These are phyloP conservation scores for Uria aalge DNA, from an alignment of 2,113 vertebrate genomes.

Conservation along the genomic window DNA sequence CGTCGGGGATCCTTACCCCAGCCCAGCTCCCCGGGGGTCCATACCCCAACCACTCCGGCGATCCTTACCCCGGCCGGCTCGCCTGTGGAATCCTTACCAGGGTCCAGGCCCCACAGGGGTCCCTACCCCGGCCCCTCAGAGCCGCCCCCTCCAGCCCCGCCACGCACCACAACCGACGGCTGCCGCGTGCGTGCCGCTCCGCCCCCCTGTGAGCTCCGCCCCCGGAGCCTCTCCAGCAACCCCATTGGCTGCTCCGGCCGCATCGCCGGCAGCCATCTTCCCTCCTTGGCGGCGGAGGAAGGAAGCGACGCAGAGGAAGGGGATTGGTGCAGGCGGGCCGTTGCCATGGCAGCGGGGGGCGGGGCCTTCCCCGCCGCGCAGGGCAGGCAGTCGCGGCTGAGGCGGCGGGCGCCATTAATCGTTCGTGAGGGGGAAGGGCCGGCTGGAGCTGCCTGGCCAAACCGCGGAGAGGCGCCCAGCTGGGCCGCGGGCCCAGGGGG, in stretches of 20 bases:
- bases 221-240: too few species aligned
- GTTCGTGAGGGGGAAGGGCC: rapidly evolving
- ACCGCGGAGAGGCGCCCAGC: neutral
- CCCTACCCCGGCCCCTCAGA: neutral
- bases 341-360: neutral
- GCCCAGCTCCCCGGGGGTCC: neutral
- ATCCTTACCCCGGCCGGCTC: too few species aligned
- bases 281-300: too few species aligned
- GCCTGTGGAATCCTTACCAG: neutral
- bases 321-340: neutral
- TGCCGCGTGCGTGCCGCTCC: neutral
- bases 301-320: neutral
- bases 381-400: rapidly evolving
- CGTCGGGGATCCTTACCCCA: too few species aligned
- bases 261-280: neutral
- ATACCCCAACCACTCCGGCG: neutral
- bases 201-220: neutral
- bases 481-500: neutral
- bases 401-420: neutral
- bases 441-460: rapidly evolving
- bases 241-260: neutral
- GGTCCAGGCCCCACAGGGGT: rapidly evolving
- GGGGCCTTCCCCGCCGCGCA: neutral
- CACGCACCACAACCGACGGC: neutral
- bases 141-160: neutral